Percentiles rank a stretch among this genome's conserved stretches.
phyloP scores from a whole-genome alignment of 2,888 invertebrate species.

The Ophion costatus region DNA sequence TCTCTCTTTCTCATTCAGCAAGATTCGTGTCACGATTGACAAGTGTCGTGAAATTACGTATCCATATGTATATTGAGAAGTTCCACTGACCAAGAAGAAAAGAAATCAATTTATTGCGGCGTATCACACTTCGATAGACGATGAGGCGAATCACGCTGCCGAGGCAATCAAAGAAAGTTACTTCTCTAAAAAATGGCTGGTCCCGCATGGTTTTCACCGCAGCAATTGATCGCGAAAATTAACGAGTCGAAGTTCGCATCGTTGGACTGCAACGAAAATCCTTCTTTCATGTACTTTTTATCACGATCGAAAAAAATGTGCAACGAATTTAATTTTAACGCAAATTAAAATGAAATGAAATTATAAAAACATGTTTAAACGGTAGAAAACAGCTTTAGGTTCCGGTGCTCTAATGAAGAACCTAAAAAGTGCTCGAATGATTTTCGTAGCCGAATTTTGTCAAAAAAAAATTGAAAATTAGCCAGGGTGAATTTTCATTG shows the following conservation, averaged over 20 bases:
- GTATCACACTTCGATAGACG: not conserved
- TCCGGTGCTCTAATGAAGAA: not conserved
- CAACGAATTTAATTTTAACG: not conserved
- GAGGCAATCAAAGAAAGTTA: not conserved
- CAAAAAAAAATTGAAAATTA: no score
- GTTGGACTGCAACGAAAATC: not conserved
- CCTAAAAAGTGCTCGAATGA: no score
- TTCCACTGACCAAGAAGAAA: not conserved
- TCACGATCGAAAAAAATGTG: not conserved
- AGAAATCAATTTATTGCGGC: not conserved
- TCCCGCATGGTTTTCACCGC: not conserved
- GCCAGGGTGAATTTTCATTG: no score
- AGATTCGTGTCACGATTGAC: not conserved
- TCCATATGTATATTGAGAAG: not conserved
- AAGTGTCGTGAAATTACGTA: not conserved
- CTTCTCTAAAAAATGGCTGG: not conserved
- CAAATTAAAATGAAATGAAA: no score
- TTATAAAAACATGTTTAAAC: no score
- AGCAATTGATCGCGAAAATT: no score
- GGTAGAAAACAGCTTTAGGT: not conserved
- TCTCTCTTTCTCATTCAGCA: not conserved
- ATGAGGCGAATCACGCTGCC: not conserved
- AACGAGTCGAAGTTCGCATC: not conserved
- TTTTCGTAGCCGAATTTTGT: no score
- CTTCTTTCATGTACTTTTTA: not conserved